A percentile compares a stretch with the other conserved stretches of the same genome.
Conservation (phyloP, 2,797 vertebrate species). For the Erpetoichthys calabaricus region DNA sequence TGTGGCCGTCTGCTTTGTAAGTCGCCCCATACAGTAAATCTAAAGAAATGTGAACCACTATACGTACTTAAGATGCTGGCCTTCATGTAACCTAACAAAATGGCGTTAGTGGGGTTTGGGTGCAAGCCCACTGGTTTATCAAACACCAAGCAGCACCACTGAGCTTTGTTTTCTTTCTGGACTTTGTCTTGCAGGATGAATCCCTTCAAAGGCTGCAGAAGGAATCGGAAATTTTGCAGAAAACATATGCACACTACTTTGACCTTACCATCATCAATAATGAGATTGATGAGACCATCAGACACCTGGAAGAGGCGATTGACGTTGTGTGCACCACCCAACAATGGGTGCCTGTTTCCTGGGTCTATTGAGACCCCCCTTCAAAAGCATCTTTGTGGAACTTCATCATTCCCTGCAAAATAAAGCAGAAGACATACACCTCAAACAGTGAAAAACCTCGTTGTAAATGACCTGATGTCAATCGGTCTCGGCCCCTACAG, state of each 20-base stretch:
- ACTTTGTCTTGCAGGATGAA: conserved; percentile 58
- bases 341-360: conserved; percentile 96
- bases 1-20: too few species aligned
- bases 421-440: conserved; percentile 27
- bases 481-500: conserved; percentile 66
- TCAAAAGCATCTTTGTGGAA: conserved; percentile 28
- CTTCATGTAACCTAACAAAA: too few species aligned
- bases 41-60: too few species aligned
- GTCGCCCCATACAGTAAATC: too few species aligned
- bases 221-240: conserved; percentile 94
- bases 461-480: conserved; percentile 58
- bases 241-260: conserved; percentile 95
- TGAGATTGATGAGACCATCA: conserved; percentile 96
- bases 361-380: conserved; percentile 75
- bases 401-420: conserved; percentile 46
- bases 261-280: conserved; percentile 99
- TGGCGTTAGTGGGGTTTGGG: too few species aligned
- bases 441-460: conserved; percentile 59
- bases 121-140: neutral
- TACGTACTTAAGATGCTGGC: too few species aligned
- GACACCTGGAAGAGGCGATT: conserved; percentile 92
- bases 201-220: conserved; percentile 96
- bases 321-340: conserved; percentile 84
- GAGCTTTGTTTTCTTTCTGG: neutral
- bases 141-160: neutral